These are phyloP conservation scores for Athene cunicularia DNA, from an alignment of 2,113 vertebrate species.

Conservation along the genomic window DNA sequence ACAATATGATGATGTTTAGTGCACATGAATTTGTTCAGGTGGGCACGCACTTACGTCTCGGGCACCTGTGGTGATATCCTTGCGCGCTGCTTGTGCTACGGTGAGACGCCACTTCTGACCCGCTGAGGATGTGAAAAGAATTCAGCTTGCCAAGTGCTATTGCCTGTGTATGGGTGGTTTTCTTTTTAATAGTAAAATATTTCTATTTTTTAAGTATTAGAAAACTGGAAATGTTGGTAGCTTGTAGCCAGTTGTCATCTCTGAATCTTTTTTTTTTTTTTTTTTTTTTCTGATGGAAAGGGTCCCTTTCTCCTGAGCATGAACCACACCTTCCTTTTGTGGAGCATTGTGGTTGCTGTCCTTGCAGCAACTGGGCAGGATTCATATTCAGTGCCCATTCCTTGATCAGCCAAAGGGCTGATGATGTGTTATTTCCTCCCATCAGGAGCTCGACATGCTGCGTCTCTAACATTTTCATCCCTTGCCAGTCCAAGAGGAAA, in stretches of 20 bases:
- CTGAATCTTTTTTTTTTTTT: no score
- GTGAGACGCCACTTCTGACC: neutral
- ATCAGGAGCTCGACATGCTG: neutral
- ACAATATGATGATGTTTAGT: neutral
- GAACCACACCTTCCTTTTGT: neutral
- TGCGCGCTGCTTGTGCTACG: rapidly evolving
- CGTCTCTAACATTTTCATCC: neutral
- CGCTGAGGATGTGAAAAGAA: neutral
- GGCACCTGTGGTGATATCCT: rapidly evolving
- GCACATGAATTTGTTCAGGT: neutral
- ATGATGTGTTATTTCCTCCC: constrained; percentile 34
- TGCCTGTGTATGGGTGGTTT: neutral
- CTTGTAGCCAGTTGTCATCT: neutral
- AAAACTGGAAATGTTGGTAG: neutral
- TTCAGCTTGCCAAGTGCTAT: neutral
- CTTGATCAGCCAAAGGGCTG: neutral
- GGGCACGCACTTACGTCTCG: neutral
- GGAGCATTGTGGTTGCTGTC: neutral
- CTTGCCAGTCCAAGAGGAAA: constrained; percentile 56
- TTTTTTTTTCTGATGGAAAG: neutral
- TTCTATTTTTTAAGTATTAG: neutral
- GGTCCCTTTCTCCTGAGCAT: neutral
- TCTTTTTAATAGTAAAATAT: neutral
- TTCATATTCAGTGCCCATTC: neutral
- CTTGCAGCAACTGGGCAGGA: neutral